Evolutionary conservation across 2,113 vertebrate genomes (phyloP), one percentile per base, ranked within the genome.

Genomic region (Butorides virescens): DNA sequence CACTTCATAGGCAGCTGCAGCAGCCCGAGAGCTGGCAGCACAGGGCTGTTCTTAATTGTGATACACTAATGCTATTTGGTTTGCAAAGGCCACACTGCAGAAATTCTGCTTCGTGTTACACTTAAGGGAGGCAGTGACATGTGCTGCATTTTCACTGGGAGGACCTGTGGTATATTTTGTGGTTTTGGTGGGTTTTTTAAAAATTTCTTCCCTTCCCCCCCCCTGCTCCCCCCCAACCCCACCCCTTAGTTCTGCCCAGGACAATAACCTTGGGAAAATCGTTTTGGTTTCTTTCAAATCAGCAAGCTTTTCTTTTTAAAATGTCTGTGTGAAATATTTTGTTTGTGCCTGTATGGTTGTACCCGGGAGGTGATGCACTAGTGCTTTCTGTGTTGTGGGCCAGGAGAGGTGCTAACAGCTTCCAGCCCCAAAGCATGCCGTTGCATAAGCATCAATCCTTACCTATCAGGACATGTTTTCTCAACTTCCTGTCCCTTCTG

Each of bases 21-120:
- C 7, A 5, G 8, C 36, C 26, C 50, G 58, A 50, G 29, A 49
- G 8, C 15, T 76, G 59, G 37, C 22, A 59, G 39, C 16, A 46
- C 0, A 2, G 15, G 16, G 12, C 39, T n/a, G 14, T 56, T 68
- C 32, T 84, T 30, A 42, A 1, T n/a, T 81, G 27, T 36, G 25
- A 26, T 7, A 36, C 42, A 46, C 9, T 58, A 46, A 44, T 74
- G 10, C 10, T 67, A 25, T 67, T 62, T 73, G 12, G 2, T 53
- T 92, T 81, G 32, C 55, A 73, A 53, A 84, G 50, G 10, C 47
- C 23, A n/a, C 3, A 1, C 19, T 44, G 36, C 39, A 88, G 74
- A 63, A 71, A 47, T 14, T 66, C 44, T 75, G 52, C 47, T 75
- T 67, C 16, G 5, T 66, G 16, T 36, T 65, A 10, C 3, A 1